A percentile compares a stretch with the other conserved stretches of the same genome.
Evolutionary conservation across 2,113 vertebrate species (phyloP).

Genomic region (Emydura subglobosa): DNA sequence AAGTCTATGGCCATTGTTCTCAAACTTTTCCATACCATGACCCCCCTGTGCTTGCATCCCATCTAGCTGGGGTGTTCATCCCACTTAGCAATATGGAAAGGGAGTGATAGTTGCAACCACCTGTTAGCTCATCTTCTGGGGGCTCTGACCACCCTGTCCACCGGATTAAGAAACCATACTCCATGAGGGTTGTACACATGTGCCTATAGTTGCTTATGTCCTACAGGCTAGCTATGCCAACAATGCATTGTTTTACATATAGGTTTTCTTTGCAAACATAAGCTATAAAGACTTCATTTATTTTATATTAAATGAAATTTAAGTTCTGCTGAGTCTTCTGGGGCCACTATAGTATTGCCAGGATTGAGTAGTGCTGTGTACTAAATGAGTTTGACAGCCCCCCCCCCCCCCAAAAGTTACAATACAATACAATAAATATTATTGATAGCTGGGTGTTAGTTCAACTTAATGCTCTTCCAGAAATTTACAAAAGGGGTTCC

Average conservation of each 20-base stretch:
- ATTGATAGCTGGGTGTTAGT: background rate
- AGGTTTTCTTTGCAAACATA: background rate
- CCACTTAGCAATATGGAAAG: background rate
- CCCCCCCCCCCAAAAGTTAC: background rate
- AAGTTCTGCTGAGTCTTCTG: background rate
- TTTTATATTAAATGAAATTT: background rate
- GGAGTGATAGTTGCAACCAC: background rate
- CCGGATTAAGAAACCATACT: background rate
- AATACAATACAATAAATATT: background rate
- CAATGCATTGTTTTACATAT: background rate
- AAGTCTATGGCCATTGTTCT: background rate
- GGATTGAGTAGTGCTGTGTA: background rate
- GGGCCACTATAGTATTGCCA: background rate
- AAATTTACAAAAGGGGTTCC: background rate
- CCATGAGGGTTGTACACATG: background rate
- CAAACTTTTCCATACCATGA: background rate
- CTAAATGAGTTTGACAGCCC: background rate
- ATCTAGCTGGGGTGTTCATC: background rate
- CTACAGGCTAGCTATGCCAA: background rate
- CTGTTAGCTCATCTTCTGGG: background rate
- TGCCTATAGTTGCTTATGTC: background rate
- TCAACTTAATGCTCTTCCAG: background rate
- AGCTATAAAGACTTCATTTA: background rate
- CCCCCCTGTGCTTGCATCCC: fast-evolving
- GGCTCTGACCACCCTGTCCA: background rate